Evolutionary conservation across 1,140 invertebrate species (phyloP).

Genomic region (Frieseomelitta varia): DNA sequence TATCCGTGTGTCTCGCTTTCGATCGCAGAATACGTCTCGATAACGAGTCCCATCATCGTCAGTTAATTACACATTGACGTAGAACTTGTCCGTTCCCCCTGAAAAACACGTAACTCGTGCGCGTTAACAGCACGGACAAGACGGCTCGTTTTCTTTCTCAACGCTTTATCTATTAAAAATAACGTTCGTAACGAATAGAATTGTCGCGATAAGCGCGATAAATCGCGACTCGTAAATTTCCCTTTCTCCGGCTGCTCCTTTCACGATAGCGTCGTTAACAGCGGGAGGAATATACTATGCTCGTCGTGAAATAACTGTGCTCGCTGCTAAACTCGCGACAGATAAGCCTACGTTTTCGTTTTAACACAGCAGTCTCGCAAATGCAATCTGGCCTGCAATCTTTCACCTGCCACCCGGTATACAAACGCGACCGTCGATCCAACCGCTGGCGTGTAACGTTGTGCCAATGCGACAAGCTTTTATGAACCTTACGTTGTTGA

Average conservation of each 20-base stretch:
- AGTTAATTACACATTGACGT: not conserved
- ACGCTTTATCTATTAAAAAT: too few species aligned
- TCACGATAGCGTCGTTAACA: slow-evolving; percentile 38
- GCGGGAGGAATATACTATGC: not conserved
- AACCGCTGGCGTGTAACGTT: slow-evolving; percentile 16
- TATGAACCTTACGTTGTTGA: not conserved
- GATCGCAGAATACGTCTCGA: not conserved
- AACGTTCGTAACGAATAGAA: not conserved
- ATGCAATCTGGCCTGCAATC: slow-evolving; percentile 19
- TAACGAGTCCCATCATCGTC: not conserved
- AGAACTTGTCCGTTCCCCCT: not conserved
- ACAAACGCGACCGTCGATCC: slow-evolving; percentile 13
- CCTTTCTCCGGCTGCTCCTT: slow-evolving; percentile 40
- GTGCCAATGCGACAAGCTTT: not conserved
- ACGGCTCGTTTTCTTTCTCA: not conserved
- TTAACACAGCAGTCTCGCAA: slow-evolving; percentile 15
- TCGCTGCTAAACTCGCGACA: slow-evolving; percentile 28
- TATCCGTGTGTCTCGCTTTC: not conserved
- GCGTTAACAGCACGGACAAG: not conserved
- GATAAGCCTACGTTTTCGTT: slow-evolving; percentile 41
- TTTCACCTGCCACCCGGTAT: slow-evolving; percentile 8
- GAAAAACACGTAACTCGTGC: not conserved
- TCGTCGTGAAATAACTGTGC: not conserved
- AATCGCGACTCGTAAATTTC: slow-evolving; percentile 43
- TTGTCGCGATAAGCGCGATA: slow-evolving; percentile 13